These are phyloP conservation scores for Astropecten irregularis DNA, from an alignment of 53 echinoderm and acorn worm species.

Conservation along the genomic window DNA sequence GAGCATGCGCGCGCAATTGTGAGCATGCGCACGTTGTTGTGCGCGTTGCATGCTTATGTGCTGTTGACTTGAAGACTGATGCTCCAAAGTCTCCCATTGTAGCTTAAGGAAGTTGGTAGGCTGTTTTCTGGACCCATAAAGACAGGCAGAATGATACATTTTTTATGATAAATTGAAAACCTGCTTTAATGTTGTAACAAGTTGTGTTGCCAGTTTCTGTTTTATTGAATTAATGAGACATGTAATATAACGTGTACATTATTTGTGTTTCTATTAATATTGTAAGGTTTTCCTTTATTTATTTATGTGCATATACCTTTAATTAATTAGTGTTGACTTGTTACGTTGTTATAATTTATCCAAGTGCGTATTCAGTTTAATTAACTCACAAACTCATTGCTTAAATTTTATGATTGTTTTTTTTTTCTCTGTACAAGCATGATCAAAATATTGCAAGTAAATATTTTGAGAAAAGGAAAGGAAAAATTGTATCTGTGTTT, in stretches of 20 bases:
- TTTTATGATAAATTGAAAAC: neutral
- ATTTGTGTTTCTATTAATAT: neutral
- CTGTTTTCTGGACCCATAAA: neutral
- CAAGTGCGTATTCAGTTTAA: slow-evolving; percentile 31
- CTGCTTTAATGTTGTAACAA: neutral
- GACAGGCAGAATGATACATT: neutral
- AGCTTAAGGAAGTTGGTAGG: neutral
- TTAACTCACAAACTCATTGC: neutral
- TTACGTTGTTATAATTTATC: neutral
- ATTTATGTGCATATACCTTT: slow-evolving; percentile 15
- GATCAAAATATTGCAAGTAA: slow-evolving; percentile 29
- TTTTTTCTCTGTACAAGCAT: slow-evolving; percentile 30
- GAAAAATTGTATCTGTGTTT: no score
- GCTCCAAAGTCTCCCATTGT: no score
- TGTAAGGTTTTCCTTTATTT: neutral
- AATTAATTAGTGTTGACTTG: neutral
- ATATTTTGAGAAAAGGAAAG: slow-evolving; percentile 3
- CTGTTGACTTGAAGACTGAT: no score
- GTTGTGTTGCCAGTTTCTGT: neutral
- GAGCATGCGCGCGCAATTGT: no score
- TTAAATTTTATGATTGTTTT: neutral
- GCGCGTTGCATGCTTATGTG: no score
- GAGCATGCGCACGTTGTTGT: no score
- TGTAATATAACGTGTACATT: neutral
- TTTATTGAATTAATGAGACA: neutral